phyloP scores from a whole-genome alignment of 2,113 vertebrate species.

The Benthochromis sp. region DNA sequence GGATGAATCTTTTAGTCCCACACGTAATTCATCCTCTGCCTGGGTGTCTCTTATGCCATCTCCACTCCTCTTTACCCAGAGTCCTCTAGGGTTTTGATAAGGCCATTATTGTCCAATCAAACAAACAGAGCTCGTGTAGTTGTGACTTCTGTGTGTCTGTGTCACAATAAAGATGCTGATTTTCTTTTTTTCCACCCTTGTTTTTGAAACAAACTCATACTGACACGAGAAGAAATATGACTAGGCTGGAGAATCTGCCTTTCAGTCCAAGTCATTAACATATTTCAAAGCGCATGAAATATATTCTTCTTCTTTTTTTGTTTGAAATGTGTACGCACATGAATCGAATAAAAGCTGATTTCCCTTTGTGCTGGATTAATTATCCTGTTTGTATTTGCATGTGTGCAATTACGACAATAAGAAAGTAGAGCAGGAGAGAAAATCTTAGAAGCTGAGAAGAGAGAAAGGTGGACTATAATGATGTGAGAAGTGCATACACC shows the following conservation, averaged over 20 bases:
- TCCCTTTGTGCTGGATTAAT: neutral
- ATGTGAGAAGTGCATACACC: neutral
- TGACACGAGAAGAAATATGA: neutral
- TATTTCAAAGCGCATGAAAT: neutral
- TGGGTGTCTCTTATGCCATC: neutral
- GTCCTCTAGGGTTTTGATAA: neutral
- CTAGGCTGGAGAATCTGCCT: neutral
- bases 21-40: neutral
- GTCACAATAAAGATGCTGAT: neutral
- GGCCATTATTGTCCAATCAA: neutral
- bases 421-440: neutral
- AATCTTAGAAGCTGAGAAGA: neutral
- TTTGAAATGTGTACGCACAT: neutral
- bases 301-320: neutral
- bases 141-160: neutral
- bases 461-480: neutral
- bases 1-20: slow-evolving; percentile 14
- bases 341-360: neutral
- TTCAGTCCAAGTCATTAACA: neutral
- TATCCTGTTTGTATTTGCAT: neutral
- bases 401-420: neutral
- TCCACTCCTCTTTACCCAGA: neutral
- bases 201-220: neutral
- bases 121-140: neutral
- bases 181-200: neutral